phyloP scores from a whole-genome alignment of 1,140 invertebrate genomes.

The Drosophila santomea region DNA sequence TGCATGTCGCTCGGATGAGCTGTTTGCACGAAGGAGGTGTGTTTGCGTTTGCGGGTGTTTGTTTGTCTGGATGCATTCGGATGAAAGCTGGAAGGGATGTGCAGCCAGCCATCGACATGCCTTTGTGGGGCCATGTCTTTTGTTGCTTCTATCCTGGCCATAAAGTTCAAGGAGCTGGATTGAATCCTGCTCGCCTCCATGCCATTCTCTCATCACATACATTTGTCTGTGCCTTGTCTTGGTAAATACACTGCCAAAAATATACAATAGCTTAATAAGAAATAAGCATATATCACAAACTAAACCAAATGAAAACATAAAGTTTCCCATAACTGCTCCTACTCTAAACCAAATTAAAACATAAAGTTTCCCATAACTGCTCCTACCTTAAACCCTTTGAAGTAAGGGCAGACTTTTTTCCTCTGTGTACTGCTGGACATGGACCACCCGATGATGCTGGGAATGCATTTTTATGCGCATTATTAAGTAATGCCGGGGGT shows the following conservation, averaged over 20 bases:
- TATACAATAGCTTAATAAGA: no score
- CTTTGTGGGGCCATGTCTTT: conserved; percentile 43
- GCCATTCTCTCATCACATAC: background rate
- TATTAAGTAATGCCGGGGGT: conserved; percentile 31
- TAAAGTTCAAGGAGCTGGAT: conserved; percentile 64
- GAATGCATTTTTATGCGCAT: conserved; percentile 60
- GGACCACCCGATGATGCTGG: conserved; percentile 12
- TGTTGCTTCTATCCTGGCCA: conserved; percentile 36
- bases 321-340: no score
- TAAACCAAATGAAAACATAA: background rate
- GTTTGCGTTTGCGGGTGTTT: conserved; percentile 19
- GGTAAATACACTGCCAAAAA: background rate
- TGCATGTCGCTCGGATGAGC: conserved; percentile 24
- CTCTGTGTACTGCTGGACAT: conserved; percentile 3
- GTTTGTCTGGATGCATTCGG: conserved; percentile 15
- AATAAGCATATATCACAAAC: background rate
- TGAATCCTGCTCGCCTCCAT: conserved; percentile 7
- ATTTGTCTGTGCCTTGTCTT: conserved; percentile 22
- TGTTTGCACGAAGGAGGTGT: conserved; percentile 8
- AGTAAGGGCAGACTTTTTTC: background rate
- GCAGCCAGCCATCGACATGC: conserved; percentile 53
- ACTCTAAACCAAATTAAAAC: background rate
- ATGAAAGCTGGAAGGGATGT: conserved; percentile 16
- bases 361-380: no score
- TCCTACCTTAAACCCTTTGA: background rate